Evolutionary conservation across 2,113 vertebrate species (phyloP).

Genomic region (Suncus etruscus): DNA sequence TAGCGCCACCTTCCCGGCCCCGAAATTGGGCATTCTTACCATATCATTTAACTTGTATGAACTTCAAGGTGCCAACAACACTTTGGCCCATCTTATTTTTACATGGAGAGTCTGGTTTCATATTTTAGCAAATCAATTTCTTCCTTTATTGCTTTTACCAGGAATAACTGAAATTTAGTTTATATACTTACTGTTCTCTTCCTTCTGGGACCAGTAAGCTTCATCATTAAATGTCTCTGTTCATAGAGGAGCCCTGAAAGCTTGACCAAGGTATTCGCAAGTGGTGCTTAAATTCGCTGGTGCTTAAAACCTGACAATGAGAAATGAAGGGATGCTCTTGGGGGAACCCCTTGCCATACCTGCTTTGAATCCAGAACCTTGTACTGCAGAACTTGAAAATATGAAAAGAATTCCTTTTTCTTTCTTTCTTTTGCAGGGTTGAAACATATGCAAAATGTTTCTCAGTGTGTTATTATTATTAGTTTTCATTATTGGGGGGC

Average conservation of each 20-base stretch:
- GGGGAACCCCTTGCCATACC: background rate
- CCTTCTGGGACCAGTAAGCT: background rate
- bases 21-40: background rate
- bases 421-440: background rate
- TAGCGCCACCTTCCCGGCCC: too few relatives aligned
- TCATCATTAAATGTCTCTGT: background rate
- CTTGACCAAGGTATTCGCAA: background rate
- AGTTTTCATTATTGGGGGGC: too few relatives aligned
- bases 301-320: background rate
- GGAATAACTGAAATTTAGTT: background rate
- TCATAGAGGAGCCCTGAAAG: background rate
- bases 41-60: constrained; percentile 8
- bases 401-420: background rate
- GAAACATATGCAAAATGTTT: background rate
- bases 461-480: background rate
- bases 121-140: background rate
- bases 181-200: background rate
- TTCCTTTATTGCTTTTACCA: background rate
- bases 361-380: background rate
- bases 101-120: background rate
- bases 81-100: background rate
- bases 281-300: accelerated
- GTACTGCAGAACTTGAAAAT: background rate
- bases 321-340: background rate
- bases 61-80: background rate